Percentiles rank a stretch among this genome's conserved stretches.
These are phyloP conservation scores for Scyliorhinus canicula DNA, from an alignment of 2,797 vertebrate genomes.

Conservation along the genomic window DNA sequence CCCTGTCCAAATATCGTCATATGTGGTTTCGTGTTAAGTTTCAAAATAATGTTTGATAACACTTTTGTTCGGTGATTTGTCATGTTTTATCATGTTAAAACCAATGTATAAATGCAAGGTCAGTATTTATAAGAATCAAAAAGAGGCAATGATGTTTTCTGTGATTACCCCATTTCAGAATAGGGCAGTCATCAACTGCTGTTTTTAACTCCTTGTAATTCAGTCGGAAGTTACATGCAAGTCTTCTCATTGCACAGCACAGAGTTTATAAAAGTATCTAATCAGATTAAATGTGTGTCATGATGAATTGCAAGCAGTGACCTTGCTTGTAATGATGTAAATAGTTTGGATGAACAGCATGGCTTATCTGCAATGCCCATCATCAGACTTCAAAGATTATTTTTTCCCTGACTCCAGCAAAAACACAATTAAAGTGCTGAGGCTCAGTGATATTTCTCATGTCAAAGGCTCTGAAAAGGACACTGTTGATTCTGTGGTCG, in stretches of 20 bases:
- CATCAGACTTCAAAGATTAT: slow-evolving; percentile 30
- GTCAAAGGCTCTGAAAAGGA: neutral
- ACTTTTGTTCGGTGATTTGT: neutral
- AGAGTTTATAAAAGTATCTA: neutral
- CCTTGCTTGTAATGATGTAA: neutral
- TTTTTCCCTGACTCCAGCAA: slow-evolving; percentile 18
- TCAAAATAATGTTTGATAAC: neutral
- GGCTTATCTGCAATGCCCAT: neutral
- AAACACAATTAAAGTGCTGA: slow-evolving; percentile 22
- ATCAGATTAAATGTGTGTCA: neutral
- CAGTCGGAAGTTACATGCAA: neutral
- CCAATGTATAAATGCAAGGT: neutral
- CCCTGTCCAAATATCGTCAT: too few species aligned
- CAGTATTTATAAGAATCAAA: neutral
- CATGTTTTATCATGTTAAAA: neutral
- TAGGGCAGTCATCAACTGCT: neutral
- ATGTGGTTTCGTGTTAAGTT: neutral
- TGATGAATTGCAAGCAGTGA: neutral
- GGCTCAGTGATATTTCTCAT: neutral
- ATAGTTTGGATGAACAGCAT: neutral
- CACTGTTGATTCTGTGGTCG: neutral
- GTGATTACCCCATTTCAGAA: neutral
- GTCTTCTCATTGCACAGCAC: neutral
- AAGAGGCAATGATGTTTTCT: neutral
- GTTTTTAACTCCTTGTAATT: neutral